Conservation (phyloP, 1,140 invertebrate species). For the Pseudomyrmex concolor region DNA sequence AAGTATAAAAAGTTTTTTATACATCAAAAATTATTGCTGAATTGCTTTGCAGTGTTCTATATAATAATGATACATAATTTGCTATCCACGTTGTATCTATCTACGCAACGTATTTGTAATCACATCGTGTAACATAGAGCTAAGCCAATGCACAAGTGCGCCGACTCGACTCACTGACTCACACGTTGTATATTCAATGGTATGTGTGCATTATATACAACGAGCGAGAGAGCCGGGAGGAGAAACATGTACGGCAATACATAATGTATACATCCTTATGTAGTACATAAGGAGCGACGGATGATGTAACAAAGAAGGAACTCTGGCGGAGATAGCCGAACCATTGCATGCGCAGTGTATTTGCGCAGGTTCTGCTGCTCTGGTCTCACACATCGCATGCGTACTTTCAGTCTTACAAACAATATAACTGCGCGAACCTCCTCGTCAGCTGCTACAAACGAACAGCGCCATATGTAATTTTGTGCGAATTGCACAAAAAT, state of each 20-base stretch:
- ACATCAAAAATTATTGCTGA: not conserved
- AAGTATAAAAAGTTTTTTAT: conserved; percentile 32
- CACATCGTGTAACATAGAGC: conserved; percentile 69
- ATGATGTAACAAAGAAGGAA: conserved; percentile 83
- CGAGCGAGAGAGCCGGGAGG: conserved; percentile 59
- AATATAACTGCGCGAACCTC: conserved; percentile 57
- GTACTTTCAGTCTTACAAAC: conserved; percentile 49
- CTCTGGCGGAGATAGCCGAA: conserved; percentile 77
- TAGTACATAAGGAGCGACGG: conserved; percentile 77
- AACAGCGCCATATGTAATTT: conserved; percentile 83
- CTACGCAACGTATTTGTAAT: conserved; percentile 1
- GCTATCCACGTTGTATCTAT: too few species aligned
- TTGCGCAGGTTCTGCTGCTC: not conserved
- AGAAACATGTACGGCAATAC: conserved; percentile 70
- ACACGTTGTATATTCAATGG: conserved; percentile 42
- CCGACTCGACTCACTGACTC: conserved; percentile 44
- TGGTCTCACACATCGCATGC: conserved; percentile 68
- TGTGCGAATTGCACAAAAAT: conserved; percentile 71
- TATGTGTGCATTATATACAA: conserved; percentile 67
- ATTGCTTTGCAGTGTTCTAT: conserved; percentile 2
- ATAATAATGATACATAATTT: conserved; percentile 22
- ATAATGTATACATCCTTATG: conserved; percentile 76
- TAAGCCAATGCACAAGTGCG: conserved; percentile 40
- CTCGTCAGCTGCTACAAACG: conserved; percentile 79
- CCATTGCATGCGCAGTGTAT: conserved; percentile 63